Conservation (phyloP, 2,797 vertebrate genomes). For the Helicolenus hilgendorfi region DNA sequence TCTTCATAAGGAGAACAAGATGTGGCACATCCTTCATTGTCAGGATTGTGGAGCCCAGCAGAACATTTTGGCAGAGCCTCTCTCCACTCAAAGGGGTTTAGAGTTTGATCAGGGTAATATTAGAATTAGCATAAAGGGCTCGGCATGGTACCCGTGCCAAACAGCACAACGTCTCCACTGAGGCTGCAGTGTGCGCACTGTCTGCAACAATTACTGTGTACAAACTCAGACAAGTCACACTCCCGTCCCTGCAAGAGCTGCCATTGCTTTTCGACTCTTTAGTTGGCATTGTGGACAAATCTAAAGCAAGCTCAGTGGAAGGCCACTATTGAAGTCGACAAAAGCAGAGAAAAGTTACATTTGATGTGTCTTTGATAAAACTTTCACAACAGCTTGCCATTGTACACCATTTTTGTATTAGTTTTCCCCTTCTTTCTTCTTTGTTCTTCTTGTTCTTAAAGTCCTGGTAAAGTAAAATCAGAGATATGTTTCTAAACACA, state of each 20-base stretch:
- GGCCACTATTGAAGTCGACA: neutral
- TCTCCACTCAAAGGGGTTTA: neutral
- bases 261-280: neutral
- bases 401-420: neutral
- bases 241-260: neutral
- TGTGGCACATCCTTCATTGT: neutral
- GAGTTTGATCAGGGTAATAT: slow-evolving; percentile 12
- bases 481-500: too few species aligned
- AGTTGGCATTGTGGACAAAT: neutral
- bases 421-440: neutral
- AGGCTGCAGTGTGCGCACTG: neutral
- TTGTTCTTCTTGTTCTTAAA: neutral
- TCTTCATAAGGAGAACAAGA: neutral
- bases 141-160: neutral
- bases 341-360: neutral
- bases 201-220: neutral
- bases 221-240: neutral
- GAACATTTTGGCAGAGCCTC: neutral
- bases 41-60: neutral
- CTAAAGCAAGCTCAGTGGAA: neutral
- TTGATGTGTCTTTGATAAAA: neutral
- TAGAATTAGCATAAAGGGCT: neutral
- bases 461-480: too few species aligned
- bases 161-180: neutral
- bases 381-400: neutral